These are phyloP conservation scores for Sphinx pinastri DNA, from an alignment of 2,888 invertebrate genomes.

Conservation along the genomic window DNA sequence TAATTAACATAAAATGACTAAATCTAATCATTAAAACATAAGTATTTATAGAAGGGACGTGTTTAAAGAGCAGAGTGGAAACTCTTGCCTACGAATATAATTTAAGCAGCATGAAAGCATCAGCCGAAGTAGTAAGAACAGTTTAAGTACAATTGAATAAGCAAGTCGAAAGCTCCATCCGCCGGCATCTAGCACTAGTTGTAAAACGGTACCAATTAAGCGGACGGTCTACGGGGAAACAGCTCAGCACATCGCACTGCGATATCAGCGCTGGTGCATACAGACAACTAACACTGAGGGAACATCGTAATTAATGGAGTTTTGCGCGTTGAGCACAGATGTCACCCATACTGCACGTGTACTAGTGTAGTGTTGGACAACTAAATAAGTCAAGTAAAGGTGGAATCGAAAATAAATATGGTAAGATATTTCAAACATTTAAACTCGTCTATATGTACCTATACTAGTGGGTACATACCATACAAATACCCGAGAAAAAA, in stretches of 20 bases:
- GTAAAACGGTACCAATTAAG: slow-evolving; percentile 63
- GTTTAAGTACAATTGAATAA: slow-evolving; percentile 44
- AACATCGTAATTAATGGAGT: slow-evolving; percentile 43
- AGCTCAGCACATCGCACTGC: slow-evolving; percentile 39
- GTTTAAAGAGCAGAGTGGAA: neutral
- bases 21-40: neutral
- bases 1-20: no score
- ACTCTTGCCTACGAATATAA: neutral
- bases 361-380: neutral
- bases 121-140: slow-evolving; percentile 28
- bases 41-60: neutral
- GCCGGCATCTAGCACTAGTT: slow-evolving; percentile 51
- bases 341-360: neutral
- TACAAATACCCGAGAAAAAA: neutral
- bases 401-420: no score
- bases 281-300: slow-evolving; percentile 31
- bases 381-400: neutral
- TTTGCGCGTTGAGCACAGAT: neutral
- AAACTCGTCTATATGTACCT: no score
- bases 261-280: slow-evolving; percentile 36
- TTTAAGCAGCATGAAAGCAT: slow-evolving; percentile 35
- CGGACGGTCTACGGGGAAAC: slow-evolving; percentile 54
- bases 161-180: slow-evolving; percentile 52
- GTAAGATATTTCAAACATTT: no score
- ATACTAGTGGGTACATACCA: neutral